Percentiles rank a stretch among this genome's conserved stretches.
phyloP scores from a whole-genome alignment of 2,888 invertebrate species.

The Drosophila merina region DNA sequence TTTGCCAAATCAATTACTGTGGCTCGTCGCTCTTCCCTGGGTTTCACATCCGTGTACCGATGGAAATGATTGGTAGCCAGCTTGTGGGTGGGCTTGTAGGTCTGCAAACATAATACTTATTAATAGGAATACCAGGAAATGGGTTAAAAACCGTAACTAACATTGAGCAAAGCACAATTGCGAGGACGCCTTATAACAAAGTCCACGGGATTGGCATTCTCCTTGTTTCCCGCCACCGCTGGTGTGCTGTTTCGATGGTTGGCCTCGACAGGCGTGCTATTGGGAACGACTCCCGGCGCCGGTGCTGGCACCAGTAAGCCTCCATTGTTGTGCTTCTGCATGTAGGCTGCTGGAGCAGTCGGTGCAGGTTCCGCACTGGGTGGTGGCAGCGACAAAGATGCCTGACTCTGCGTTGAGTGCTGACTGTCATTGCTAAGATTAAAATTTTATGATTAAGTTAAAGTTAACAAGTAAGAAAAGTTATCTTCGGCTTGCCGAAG shows the following conservation, averaged over 20 bases:
- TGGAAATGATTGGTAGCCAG: conserved; percentile 90
- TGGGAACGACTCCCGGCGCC: conserved; percentile 20
- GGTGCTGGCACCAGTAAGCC: conserved; percentile 59
- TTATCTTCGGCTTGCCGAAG: too few relatives aligned
- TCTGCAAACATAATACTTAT: conserved; percentile 83
- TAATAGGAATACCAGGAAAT: neutral
- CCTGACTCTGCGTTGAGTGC: conserved; percentile 81
- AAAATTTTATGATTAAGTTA: too few relatives aligned
- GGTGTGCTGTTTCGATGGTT: conserved; percentile 63
- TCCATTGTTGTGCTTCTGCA: conserved; percentile 57
- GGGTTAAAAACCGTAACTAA: conserved; percentile 48
- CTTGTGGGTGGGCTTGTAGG: conserved; percentile 89
- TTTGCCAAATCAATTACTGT: conserved; percentile 95
- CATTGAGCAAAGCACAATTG: conserved; percentile 81
- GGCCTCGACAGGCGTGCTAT: conserved; percentile 44
- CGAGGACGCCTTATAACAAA: conserved; percentile 82
- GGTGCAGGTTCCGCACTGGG: conserved; percentile 61
- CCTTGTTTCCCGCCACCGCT: conserved; percentile 77
- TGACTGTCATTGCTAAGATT: conserved; percentile 81
- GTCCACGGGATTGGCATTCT: conserved; percentile 83
- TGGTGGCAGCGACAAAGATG: conserved; percentile 79
- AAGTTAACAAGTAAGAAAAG: too few relatives aligned
- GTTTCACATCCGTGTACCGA: conserved; percentile 92
- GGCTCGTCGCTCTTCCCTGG: conserved; percentile 93
- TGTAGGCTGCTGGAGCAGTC: conserved; percentile 32